Evolutionary conservation across 1,140 invertebrate genomes (phyloP).

Genomic region (Lucilia cuprina): DNA sequence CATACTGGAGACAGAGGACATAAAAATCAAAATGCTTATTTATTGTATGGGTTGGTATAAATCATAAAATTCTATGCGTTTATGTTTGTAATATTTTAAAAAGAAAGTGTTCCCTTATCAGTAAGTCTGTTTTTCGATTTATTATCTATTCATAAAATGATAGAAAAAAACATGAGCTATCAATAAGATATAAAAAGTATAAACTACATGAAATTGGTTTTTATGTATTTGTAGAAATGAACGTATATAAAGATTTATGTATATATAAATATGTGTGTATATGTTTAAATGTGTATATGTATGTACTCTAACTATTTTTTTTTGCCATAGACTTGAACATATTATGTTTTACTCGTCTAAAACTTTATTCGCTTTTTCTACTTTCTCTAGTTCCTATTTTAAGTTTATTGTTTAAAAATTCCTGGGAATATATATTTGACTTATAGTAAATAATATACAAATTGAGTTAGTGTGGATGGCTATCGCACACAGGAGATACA

Average conservation of each 20-base stretch:
- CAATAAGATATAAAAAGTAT: constrained; percentile 1
- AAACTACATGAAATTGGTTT: constrained; percentile 9
- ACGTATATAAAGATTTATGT: not conserved
- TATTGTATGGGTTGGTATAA: not conserved
- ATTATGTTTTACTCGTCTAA: not conserved
- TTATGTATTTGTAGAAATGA: not conserved
- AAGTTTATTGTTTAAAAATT: no score
- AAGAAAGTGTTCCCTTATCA: not conserved
- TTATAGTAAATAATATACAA: no score
- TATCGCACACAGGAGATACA: no score
- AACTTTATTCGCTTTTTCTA: not conserved
- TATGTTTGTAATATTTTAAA: not conserved
- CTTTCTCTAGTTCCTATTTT: no score
- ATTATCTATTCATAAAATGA: not conserved
- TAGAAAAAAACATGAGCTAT: not conserved
- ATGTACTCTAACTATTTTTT: not conserved
- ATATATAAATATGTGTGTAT: no score
- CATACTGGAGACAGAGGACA: not conserved
- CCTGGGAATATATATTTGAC: no score
- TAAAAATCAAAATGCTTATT: not conserved
- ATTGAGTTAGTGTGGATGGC: no score
- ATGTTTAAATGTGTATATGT: not conserved
- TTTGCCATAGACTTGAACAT: not conserved
- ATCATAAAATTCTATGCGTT: not conserved
- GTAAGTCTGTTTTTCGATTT: not conserved